Conservation (phyloP, 2,888 invertebrate species). For the Trachelus stipa region DNA sequence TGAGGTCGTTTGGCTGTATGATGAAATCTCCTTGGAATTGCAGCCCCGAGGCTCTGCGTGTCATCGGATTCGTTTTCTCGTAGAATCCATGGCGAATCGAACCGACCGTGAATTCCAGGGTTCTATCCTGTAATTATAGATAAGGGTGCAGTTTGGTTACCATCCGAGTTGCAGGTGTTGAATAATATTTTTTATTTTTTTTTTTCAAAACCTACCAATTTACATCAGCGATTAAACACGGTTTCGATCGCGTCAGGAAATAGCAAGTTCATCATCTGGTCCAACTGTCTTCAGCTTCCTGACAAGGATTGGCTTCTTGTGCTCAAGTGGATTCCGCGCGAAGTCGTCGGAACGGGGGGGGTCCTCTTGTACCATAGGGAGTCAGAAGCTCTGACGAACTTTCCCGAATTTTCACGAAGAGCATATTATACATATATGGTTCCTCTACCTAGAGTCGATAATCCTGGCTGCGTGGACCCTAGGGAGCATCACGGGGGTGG, state of each 20-base stretch:
- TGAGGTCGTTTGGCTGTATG: background rate
- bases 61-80: conserved; percentile 54
- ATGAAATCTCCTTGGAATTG: conserved; percentile 9
- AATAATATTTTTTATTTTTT: background rate
- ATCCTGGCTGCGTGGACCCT: background rate
- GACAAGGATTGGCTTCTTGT: too few relatives aligned
- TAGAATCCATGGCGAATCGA: background rate
- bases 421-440: background rate
- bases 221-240: background rate
- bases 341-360: too few relatives aligned
- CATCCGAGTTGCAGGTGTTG: background rate
- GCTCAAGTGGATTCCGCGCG: too few relatives aligned
- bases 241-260: background rate
- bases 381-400: background rate
- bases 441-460: background rate
- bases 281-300: background rate
- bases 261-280: background rate
- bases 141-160: background rate
- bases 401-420: background rate
- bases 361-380: background rate
- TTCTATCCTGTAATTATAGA: background rate
- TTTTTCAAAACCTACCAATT: background rate
- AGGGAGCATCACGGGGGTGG: conserved; percentile 29
- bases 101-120: background rate
- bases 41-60: conserved; percentile 53